Conservation (phyloP, 2,113 vertebrate genomes). For the Alexandromys fortis region DNA sequence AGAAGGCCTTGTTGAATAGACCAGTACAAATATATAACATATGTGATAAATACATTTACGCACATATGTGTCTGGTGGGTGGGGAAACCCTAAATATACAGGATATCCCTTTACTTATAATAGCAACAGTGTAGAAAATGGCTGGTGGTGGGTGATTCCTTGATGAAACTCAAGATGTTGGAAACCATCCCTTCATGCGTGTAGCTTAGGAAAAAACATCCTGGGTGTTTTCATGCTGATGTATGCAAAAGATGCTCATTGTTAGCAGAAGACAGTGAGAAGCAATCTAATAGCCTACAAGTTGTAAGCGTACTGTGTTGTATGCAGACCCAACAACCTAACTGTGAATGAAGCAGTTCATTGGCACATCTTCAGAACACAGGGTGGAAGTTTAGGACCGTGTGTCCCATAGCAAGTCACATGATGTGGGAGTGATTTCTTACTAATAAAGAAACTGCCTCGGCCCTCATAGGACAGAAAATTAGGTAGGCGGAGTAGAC, state of each 20-base stretch:
- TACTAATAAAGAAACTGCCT: too few species aligned
- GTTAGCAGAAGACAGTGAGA: not conserved
- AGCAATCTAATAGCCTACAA: not conserved
- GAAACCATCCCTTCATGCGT: not conserved
- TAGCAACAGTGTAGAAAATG: not conserved
- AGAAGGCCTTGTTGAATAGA: not conserved
- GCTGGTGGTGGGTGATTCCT: not conserved
- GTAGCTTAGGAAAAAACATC: not conserved
- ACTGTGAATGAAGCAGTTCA: not conserved
- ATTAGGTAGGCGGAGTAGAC: too few species aligned
- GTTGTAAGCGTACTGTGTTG: not conserved
- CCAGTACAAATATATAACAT: rapidly evolving
- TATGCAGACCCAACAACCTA: not conserved
- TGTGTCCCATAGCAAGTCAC: not conserved
- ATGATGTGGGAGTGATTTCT: too few species aligned
- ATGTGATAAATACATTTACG: not conserved
- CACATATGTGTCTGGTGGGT: too few species aligned
- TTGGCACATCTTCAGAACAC: not conserved
- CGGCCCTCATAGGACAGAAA: too few species aligned
- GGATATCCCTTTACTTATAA: not conserved
- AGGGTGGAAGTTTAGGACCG: not conserved
- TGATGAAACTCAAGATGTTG: not conserved
- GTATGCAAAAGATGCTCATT: not conserved
- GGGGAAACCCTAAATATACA: not conserved
- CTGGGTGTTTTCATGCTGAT: not conserved